Conservation (phyloP, 2,888 invertebrate genomes). For the Agriopis aurantiaria region DNA sequence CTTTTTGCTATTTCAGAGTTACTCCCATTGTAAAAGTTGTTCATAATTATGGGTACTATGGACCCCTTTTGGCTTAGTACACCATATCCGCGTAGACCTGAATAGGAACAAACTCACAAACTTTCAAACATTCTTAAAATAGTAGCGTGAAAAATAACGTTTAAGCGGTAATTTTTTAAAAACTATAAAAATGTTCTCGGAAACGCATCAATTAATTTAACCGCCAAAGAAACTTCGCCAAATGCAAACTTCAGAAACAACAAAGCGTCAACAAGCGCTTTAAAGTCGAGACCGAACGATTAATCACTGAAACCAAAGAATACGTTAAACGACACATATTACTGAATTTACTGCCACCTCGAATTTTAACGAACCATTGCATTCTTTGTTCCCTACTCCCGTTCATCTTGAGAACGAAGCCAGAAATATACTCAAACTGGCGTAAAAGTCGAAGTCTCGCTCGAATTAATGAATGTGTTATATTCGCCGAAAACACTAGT, state of each 20-base stretch:
- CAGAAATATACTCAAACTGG: slow-evolving; percentile 66
- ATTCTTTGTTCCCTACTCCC: slow-evolving; percentile 69
- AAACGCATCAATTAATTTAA: slow-evolving; percentile 38
- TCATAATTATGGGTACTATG: too few relatives aligned
- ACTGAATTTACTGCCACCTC: slow-evolving; percentile 57
- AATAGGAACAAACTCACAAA: not conserved
- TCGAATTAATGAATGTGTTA: slow-evolving; percentile 76
- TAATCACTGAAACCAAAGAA: slow-evolving; percentile 58
- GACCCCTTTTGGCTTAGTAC: too few relatives aligned
- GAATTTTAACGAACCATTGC: slow-evolving; percentile 77
- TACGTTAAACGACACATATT: slow-evolving; percentile 62
- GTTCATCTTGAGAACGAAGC: slow-evolving; percentile 51
- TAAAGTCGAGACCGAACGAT: slow-evolving; percentile 58
- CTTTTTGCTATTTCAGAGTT: too few relatives aligned
- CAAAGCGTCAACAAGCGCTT: slow-evolving; percentile 50
- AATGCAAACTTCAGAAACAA: slow-evolving; percentile 50
- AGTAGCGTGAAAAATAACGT: not conserved
- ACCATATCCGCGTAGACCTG: not conserved
- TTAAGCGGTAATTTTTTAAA: slow-evolving; percentile 10
- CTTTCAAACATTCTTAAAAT: not conserved
- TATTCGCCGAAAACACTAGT: slow-evolving; percentile 71
- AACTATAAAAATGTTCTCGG: slow-evolving; percentile 9
- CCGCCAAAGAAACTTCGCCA: slow-evolving; percentile 50
- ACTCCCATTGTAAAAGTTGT: too few relatives aligned
- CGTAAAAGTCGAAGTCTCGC: slow-evolving; percentile 63